Percentiles rank a stretch among this genome's conserved stretches.
Evolutionary conservation across 2,888 invertebrate genomes (phyloP).

Genomic region (Leptopterna dolabrata): DNA sequence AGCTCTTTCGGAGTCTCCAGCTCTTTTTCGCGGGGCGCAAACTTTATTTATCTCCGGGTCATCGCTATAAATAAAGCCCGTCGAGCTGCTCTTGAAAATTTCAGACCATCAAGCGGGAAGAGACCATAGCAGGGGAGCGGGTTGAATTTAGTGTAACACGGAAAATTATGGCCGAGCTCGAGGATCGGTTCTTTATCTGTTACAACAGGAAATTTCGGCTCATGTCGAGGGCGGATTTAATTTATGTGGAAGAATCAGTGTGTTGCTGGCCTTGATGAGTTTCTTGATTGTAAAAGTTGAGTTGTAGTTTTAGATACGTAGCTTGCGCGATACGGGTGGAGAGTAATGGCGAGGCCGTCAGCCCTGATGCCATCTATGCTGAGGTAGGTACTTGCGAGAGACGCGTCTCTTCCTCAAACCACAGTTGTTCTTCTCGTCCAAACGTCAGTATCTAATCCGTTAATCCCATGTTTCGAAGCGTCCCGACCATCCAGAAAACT

Average conservation of each 20-base stretch:
- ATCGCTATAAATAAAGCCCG: constrained; percentile 37
- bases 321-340: no score
- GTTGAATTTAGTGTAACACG: constrained; percentile 5
- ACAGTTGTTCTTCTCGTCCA: no score
- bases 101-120: constrained; percentile 22
- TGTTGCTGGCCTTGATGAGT: neutral
- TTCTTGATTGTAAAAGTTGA: no score
- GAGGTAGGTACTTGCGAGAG: no score
- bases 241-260: neutral
- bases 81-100: constrained; percentile 24
- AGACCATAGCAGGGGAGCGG: neutral
- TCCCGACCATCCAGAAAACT: no score
- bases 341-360: no score
- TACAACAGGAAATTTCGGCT: neutral
- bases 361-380: no score
- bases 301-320: no score
- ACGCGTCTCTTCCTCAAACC: no score
- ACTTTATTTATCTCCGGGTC: constrained; percentile 42
- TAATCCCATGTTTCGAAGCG: no score
- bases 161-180: neutral
- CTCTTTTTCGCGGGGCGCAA: constrained; percentile 12
- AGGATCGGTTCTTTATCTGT: neutral
- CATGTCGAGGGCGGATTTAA: neutral
- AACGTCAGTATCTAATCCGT: no score
- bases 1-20: neutral